Base-by-base conservation (phyloP, 2,888 invertebrate genomes). In the Euplagia quadripunctaria region DNA sequence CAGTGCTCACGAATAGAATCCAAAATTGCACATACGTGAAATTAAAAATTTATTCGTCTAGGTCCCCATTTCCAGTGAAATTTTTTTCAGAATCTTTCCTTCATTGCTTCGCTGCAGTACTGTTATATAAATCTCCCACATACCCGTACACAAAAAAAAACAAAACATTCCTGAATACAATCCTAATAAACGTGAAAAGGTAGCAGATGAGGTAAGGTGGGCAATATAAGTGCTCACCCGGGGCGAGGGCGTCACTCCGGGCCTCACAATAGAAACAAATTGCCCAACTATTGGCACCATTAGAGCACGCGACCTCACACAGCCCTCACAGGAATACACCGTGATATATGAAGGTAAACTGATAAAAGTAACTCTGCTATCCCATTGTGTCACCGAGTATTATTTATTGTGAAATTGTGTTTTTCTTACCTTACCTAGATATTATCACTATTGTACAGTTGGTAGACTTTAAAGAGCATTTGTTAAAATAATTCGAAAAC, bases 191-290 rank as follows among this genome's bases (percentile, higher is more conserved):
- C 49, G 41, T 68, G 46, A 63, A 20, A 73, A 73, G 41, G 61
- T 69, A 74, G 76, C 73, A 79, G 42, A 41, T 63, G 17, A 64
- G 63, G 42, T 51, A 64, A 74, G 49, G 66, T 65, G 68, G 64
- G 41, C 51, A 68, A 70, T 61, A 65, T 55, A 42, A 67, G 12
- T 12, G 51, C 61, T 51, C 69, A 49, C 64, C 66, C 51, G 68
- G 55, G 69, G 61, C 55, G 61, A 12, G 69, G 46, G 20, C 63
- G 61, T 66, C 70, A 49, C 46, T 61, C 52, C 17, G 20, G 46
- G 46, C 41, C 64, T 61, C 70, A 84, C 80, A 83, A 83, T 78
- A 71, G 80, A 78, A 78, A 82, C 80, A 78, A 79, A 84, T 83
- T 83, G 80, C 43, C 70, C 73, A 67, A 77, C 75, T 82, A 81